Percentiles rank a stretch among this genome's conserved stretches.
These are phyloP conservation scores for Sinella curviseta DNA, from an alignment of 1,140 invertebrate species.

Conservation along the genomic window DNA sequence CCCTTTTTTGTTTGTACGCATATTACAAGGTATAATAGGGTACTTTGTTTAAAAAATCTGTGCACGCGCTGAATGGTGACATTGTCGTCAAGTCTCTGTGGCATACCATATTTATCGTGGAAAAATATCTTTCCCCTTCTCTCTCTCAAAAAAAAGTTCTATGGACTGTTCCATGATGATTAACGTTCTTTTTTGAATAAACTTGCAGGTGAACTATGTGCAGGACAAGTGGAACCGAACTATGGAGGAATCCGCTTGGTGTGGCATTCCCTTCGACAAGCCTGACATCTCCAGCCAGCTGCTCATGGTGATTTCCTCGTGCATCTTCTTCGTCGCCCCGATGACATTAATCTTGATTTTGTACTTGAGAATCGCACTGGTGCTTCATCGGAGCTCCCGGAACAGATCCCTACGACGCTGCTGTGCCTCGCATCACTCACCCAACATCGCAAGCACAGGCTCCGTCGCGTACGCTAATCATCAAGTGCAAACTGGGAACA, in stretches of 20 bases:
- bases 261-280: slow-evolving; percentile 47
- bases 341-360: slow-evolving; percentile 49
- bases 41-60: no score
- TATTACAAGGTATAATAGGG: no score
- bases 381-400: slow-evolving; percentile 44
- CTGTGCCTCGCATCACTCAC: slow-evolving; percentile 45
- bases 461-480: slow-evolving; percentile 23
- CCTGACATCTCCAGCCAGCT: slow-evolving; percentile 45
- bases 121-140: no score
- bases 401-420: slow-evolving; percentile 50
- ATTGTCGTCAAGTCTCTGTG: no score
- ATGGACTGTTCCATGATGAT: no score
- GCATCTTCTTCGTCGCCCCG: slow-evolving; percentile 49
- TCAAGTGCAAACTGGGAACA: neutral
- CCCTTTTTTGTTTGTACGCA: no score
- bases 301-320: slow-evolving; percentile 46
- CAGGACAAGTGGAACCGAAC: slow-evolving; percentile 40
- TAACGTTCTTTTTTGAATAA: neutral
- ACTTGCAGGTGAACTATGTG: slow-evolving; percentile 47
- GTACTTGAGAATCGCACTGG: slow-evolving; percentile 48
- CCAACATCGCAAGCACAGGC: slow-evolving; percentile 29
- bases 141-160: no score
- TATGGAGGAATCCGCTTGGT: slow-evolving; percentile 49
- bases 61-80: no score
- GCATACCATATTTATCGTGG: no score